phyloP scores from a whole-genome alignment of 2,888 invertebrate species.

The Cryptosula pallasiana region DNA sequence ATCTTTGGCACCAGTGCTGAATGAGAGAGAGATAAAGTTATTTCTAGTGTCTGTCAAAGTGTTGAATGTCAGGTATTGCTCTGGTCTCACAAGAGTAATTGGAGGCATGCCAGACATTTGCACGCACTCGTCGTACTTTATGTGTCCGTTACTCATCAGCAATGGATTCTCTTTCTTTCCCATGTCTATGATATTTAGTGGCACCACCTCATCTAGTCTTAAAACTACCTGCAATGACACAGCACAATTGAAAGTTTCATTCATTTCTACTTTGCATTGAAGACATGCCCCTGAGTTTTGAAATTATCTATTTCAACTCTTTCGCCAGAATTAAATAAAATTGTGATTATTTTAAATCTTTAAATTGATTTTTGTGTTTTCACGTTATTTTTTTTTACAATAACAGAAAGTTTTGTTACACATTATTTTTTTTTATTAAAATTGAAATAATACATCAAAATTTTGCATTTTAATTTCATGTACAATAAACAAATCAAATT shows the following conservation, averaged over 20 bases:
- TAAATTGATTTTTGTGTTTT: no score
- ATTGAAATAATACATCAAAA: no score
- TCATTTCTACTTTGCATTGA: no score
- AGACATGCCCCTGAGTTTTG: no score
- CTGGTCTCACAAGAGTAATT: background rate
- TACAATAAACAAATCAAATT: no score
- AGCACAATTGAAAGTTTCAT: background rate
- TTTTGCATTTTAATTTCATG: no score
- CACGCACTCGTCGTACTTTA: background rate
- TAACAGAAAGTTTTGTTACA: background rate
- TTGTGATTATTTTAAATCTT: no score
- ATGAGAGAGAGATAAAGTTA: background rate
- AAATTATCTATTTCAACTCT: no score
- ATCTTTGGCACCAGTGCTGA: background rate
- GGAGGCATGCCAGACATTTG: background rate
- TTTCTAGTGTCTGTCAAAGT: background rate
- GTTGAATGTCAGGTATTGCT: background rate
- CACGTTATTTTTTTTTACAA: background rate
- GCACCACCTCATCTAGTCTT: background rate
- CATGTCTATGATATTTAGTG: background rate
- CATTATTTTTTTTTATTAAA: no score
- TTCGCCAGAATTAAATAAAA: no score
- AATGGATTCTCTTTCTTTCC: background rate
- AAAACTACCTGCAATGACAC: background rate
- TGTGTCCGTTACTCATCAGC: background rate